Conservation (phyloP, 2,888 invertebrate genomes). For the Volucella inflata region DNA sequence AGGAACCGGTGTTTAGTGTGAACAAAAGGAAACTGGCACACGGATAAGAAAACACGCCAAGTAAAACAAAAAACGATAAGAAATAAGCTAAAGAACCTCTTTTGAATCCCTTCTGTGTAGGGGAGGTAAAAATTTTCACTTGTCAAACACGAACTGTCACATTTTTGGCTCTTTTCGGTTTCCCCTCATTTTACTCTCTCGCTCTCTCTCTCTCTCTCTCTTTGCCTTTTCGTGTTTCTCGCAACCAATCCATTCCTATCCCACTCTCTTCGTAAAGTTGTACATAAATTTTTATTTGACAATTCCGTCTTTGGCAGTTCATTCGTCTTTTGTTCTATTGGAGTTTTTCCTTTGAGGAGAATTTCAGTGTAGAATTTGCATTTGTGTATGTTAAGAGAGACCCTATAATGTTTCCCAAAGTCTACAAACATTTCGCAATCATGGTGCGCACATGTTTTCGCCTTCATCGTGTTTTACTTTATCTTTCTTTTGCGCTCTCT, state of each 20-base stretch:
- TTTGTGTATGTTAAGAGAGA: conserved; percentile 2
- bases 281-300: conserved; percentile 25
- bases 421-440: conserved; percentile 49
- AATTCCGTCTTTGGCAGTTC: conserved; percentile 23
- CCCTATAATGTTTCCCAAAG: background rate
- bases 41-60: conserved; percentile 1
- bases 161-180: conserved; percentile 29
- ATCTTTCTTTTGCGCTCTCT: conserved; percentile 6
- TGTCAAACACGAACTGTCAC: conserved; percentile 54
- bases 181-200: conserved; percentile 14
- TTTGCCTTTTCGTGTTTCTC: background rate
- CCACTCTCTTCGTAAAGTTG: conserved; percentile 7
- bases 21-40: conserved; percentile 26
- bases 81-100: conserved; percentile 4
- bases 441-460: conserved; percentile 55
- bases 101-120: conserved; percentile 9
- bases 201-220: conserved; percentile 15
- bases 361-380: background rate
- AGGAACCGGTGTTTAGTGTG: conserved; percentile 50
- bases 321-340: conserved; percentile 27
- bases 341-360: conserved; percentile 17
- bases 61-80: background rate
- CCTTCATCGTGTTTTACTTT: conserved; percentile 23
- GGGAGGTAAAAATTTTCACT: conserved; percentile 39
- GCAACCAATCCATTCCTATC: background rate